Base-by-base conservation (phyloP, 2,113 vertebrate genomes). In the Chascanopsetta lugubris region DNA sequence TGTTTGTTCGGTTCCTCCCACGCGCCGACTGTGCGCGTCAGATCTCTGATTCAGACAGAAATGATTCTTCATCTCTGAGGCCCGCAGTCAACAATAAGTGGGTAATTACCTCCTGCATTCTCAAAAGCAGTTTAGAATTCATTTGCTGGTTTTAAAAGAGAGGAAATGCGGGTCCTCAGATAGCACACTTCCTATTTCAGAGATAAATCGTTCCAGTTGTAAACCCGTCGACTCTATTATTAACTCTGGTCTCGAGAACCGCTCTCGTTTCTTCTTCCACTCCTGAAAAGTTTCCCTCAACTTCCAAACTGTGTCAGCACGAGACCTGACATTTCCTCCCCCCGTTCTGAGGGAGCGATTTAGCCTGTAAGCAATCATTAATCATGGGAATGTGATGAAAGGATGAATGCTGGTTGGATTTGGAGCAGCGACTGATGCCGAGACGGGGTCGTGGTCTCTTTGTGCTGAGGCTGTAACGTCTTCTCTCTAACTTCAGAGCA, bases 341-440 rank as follows among this genome's bases (percentile, higher is more conserved):
- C 32, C 30, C 49, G 6, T 66, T 66, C 55, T 21, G n/a, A 49
- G 59, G 63, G 64, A 62, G 54, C 47, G 43, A 69, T 72, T 72
- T 65, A 29, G 43, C 59, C 60, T 61, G 69, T 58, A 67, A 48
- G 51, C 46, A 76, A 73, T 72, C 73, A 82, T 78, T 82, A 75
- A 71, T 65, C 63, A 49, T 15, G 60, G 36, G 63, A 77, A 42
- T 64, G 3, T 72, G 70, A 70, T 69, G 53, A 80, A 80, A 70
- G 63, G 47, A 20, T 8, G 51, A 46, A 54, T 10, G 50, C 22
- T n/a, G 30, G 40, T n/a, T 43, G 30, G 59, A 47, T 65, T 30
- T 72, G 24, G 54, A 70, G 63, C 51, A 62, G 75, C 47, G 3
- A 13, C 32, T 2, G 9, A 11, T 34, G 3, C 11, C n/a, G n/a